Percentiles rank a stretch among this genome's conserved stretches.
Conservation (phyloP, 2,888 invertebrate genomes). For the Eurytoma californica region DNA sequence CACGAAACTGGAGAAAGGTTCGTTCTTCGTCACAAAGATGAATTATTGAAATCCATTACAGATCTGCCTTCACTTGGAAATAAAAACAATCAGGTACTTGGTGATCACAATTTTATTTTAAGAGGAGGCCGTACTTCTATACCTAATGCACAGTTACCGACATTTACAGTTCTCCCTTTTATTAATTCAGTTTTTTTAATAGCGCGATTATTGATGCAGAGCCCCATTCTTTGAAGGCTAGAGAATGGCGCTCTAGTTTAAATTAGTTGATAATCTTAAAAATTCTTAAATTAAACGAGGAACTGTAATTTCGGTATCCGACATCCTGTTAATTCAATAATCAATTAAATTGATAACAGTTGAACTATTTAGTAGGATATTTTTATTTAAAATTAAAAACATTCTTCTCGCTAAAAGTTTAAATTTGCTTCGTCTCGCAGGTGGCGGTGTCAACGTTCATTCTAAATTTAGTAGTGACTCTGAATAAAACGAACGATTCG, state of each 20-base stretch:
- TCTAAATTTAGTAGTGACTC: slow-evolving; percentile 83
- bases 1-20: slow-evolving; percentile 82
- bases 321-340: not conserved
- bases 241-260: too few relatives aligned
- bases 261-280: too few relatives aligned
- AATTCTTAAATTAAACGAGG: too few relatives aligned
- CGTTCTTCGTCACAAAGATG: slow-evolving; percentile 78
- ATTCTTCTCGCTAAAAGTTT: not conserved
- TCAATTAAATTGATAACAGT: not conserved
- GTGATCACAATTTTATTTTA: not conserved
- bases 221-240: too few relatives aligned
- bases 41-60: slow-evolving; percentile 77
- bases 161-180: too few relatives aligned
- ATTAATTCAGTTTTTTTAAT: too few relatives aligned
- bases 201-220: too few relatives aligned
- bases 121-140: too few relatives aligned
- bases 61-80: slow-evolving; percentile 77
- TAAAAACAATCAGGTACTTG: slow-evolving; percentile 80
- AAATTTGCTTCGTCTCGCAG: slow-evolving; percentile 74
- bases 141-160: too few relatives aligned
- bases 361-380: not conserved
- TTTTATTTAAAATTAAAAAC: not conserved
- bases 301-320: too few relatives aligned
- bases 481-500: slow-evolving; percentile 78
- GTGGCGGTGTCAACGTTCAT: slow-evolving; percentile 85